These are phyloP conservation scores for Limnothrissa miodon DNA, from an alignment of 2,113 vertebrate species.

Conservation along the genomic window DNA sequence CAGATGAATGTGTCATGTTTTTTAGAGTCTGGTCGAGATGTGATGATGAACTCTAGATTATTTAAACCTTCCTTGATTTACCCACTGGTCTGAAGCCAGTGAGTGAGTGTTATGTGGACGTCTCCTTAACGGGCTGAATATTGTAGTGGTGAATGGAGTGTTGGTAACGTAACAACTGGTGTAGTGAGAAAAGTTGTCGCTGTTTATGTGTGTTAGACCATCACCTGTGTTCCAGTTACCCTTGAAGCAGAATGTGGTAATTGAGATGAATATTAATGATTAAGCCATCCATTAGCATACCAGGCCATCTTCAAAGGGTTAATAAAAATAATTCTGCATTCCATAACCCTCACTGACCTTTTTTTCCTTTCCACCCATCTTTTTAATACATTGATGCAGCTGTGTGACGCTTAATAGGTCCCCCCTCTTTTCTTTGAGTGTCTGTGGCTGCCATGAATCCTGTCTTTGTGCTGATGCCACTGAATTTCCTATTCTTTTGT, in stretches of 20 bases:
- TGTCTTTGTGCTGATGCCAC: slow-evolving; percentile 73
- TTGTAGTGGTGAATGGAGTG: neutral
- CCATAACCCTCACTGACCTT: slow-evolving; percentile 62
- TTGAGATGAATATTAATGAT: slow-evolving; percentile 59
- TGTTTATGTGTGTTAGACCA: neutral
- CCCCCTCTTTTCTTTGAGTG: slow-evolving; percentile 57
- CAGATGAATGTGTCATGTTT: slow-evolving; percentile 10
- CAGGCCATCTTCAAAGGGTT: slow-evolving; percentile 53
- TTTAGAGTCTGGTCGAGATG: neutral
- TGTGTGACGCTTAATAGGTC: slow-evolving; percentile 75
- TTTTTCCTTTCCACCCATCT: slow-evolving; percentile 64
- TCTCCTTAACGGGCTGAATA: neutral
- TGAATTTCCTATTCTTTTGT: slow-evolving; percentile 62
- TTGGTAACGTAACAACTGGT: neutral
- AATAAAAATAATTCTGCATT: slow-evolving; percentile 69
- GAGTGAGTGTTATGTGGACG: neutral
- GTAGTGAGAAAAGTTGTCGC: neutral
- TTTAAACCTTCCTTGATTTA: neutral
- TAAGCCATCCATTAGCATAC: slow-evolving; percentile 53
- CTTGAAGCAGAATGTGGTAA: slow-evolving; percentile 15
- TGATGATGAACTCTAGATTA: slow-evolving; percentile 2
- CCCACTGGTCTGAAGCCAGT: neutral
- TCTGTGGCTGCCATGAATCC: slow-evolving; percentile 74
- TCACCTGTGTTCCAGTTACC: neutral
- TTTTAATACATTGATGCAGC: slow-evolving; percentile 79